Conservation (phyloP, 2,113 vertebrate genomes). For the Myotis lucifugus region DNA sequence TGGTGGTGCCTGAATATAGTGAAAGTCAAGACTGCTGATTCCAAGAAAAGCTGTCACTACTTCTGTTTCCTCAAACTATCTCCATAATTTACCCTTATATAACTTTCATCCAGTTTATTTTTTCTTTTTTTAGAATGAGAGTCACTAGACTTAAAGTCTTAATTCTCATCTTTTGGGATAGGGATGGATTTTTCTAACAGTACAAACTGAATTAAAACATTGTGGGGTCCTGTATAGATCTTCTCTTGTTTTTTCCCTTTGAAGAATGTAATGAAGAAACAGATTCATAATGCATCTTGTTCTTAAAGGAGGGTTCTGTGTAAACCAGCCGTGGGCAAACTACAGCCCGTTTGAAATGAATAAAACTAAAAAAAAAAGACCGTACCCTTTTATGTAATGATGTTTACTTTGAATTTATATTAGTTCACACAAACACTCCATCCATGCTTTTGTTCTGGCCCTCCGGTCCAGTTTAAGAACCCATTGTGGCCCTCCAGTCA, state of each 20-base stretch:
- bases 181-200: neutral
- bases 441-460: too few species aligned
- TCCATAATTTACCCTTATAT: neutral
- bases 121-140: neutral
- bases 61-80: neutral
- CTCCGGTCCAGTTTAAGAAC: too few species aligned
- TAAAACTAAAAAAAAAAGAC: too few species aligned
- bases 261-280: neutral
- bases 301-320: neutral
- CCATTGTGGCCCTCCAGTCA: too few species aligned
- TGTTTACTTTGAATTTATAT: too few species aligned
- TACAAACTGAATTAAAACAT: neutral
- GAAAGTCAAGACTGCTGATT: neutral
- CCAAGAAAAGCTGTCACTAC: neutral
- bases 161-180: neutral
- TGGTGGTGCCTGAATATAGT: neutral
- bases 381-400: too few species aligned
- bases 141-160: neutral
- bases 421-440: too few species aligned
- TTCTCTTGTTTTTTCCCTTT: neutral
- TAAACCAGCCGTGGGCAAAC: too few species aligned
- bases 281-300: neutral
- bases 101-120: neutral
- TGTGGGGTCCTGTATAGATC: neutral
- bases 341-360: too few species aligned